Base-by-base conservation (phyloP, 2,797 vertebrate species). In the Eleutherodactylus coqui region DNA sequence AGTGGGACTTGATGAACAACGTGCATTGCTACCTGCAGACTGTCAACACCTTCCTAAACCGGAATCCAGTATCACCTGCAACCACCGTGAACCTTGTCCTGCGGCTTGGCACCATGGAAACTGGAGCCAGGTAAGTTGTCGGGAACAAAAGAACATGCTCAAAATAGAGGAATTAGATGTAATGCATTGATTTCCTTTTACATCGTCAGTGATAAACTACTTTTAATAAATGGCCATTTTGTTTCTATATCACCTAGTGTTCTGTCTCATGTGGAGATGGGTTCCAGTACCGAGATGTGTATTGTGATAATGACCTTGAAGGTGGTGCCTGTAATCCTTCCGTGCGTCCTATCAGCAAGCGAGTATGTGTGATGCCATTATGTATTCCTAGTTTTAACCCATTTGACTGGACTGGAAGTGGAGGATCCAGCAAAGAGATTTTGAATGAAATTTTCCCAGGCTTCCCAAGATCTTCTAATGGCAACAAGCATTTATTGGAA, bases 331-430 rank as follows among this genome's bases (percentile, higher is more conserved):
- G 86, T 58, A 24, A 85, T 19, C 86, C 69, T 17, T 69, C 34
- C 9, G 69, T 69, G 8, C 77, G 77, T 38, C 86, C 86, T 8
- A 6, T 76, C 21, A 55, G 55, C 24, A 87, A 79, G 47, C 77
- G 79, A 36, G 47, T 53, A 24, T 87, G 86, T 70, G n/a, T 41
- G 4, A 38, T 81, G 82, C 92, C 89, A 0, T 91, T 89, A 73
- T 99, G 98, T 89, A 92, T 87, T 0, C 43, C 21, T 60, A 14
- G 76, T 0, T 24, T 95, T 62, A 86, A 90, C 16, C 49, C 24
- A 0, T 16, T 34, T 0, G 97, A 98, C 55, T 96, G 93, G 95
- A 98, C 97, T 0, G 98, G 97, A 79, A 98, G 97, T 0, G 97
- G 98, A 3, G 96, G 93, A 67, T 95, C 95, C 9, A 96, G 95